These are phyloP conservation scores for Cecidostiba fungosa DNA, from an alignment of 2,888 invertebrate species.

Conservation along the genomic window DNA sequence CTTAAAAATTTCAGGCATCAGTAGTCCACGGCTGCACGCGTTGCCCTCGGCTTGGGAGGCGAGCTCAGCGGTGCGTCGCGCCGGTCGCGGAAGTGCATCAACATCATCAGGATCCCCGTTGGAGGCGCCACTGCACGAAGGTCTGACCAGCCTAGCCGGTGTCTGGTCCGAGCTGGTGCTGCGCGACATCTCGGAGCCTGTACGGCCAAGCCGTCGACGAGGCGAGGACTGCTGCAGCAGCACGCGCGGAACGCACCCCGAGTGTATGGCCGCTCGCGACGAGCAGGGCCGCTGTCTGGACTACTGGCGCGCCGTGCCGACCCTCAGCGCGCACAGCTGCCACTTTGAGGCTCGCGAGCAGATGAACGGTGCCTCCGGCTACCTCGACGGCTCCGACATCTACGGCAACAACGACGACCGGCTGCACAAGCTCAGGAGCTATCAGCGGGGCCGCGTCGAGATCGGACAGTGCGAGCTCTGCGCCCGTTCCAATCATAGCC, in stretches of 20 bases:
- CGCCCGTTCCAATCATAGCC: slow-evolving; percentile 80
- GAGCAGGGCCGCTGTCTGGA: slow-evolving; percentile 82
- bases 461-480: slow-evolving; percentile 85
- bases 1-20: slow-evolving; percentile 76
- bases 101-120: slow-evolving; percentile 70
- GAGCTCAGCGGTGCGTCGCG: slow-evolving; percentile 82
- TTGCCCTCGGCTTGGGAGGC: slow-evolving; percentile 85
- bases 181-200: slow-evolving; percentile 87
- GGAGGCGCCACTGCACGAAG: slow-evolving; percentile 82
- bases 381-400: slow-evolving; percentile 91
- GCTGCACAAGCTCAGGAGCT: slow-evolving; percentile 86
- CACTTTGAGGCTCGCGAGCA: slow-evolving; percentile 86
- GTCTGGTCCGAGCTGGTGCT: slow-evolving; percentile 90
- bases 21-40: slow-evolving; percentile 81
- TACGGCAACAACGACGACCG: slow-evolving; percentile 90
- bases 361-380: slow-evolving; percentile 92
- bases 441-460: slow-evolving; percentile 87
- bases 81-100: slow-evolving; percentile 78
- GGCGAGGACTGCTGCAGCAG: slow-evolving; percentile 72
- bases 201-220: slow-evolving; percentile 80
- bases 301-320: slow-evolving; percentile 87
- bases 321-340: slow-evolving; percentile 73
- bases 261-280: slow-evolving; percentile 81
- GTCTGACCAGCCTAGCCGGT: slow-evolving; percentile 88
- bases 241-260: slow-evolving; percentile 77